Evolutionary conservation across 1,140 invertebrate genomes (phyloP).

Genomic region (Drosophila parvula): DNA sequence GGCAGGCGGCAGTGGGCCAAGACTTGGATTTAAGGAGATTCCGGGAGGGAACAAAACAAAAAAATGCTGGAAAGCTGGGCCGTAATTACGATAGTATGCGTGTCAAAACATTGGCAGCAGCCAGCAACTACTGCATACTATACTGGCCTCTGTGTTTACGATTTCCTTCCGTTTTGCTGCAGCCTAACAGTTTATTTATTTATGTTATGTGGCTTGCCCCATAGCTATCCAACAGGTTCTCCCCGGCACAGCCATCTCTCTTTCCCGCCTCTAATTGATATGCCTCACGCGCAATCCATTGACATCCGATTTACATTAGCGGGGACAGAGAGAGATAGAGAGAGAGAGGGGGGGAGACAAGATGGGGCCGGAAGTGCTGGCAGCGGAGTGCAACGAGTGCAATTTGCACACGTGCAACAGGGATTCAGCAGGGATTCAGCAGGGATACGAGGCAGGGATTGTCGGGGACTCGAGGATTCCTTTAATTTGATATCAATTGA

Average conservation of each 20-base stretch:
- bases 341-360: slow-evolving; percentile 5
- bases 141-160: slow-evolving; percentile 72
- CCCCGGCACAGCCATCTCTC: slow-evolving; percentile 18
- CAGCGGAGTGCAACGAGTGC: slow-evolving; percentile 41
- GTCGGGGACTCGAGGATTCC: neutral
- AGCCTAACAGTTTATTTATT: slow-evolving; percentile 80
- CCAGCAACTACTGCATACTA: slow-evolving; percentile 27
- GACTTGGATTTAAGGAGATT: slow-evolving; percentile 4
- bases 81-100: slow-evolving; percentile 79
- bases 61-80: slow-evolving; percentile 41
- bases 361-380: slow-evolving; percentile 61
- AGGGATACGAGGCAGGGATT: slow-evolving; percentile 1
- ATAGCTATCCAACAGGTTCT: slow-evolving; percentile 76
- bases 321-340: slow-evolving; percentile 13
- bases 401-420: slow-evolving; percentile 49
- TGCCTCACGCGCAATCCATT: slow-evolving; percentile 79
- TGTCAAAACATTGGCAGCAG: slow-evolving; percentile 69
- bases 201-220: slow-evolving; percentile 62
- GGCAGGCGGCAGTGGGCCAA: slow-evolving; percentile 17
- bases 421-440: neutral
- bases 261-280: slow-evolving; percentile 70
- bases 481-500: slow-evolving; percentile 73
- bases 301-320: slow-evolving; percentile 84
- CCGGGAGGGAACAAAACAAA: slow-evolving; percentile 23
- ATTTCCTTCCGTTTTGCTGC: slow-evolving; percentile 78